phyloP scores from a whole-genome alignment of 2,113 vertebrate species.

The Athene cunicularia region DNA sequence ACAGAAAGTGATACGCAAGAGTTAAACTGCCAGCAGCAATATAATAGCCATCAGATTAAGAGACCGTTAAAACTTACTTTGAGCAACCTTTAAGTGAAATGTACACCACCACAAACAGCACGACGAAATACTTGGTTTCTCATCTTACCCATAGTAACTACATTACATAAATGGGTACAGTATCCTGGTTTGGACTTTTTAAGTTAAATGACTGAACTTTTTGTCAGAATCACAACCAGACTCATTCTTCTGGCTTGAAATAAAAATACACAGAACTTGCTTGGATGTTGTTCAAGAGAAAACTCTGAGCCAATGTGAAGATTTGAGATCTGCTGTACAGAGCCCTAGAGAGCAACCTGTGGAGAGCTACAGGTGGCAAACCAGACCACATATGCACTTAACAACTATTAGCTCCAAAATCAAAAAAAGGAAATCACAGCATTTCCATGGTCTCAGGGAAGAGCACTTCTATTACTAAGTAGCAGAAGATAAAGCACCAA shows the following conservation, averaged over 20 bases:
- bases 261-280: not conserved
- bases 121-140: not conserved
- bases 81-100: not conserved
- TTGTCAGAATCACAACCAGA: not conserved
- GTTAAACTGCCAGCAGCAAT: not conserved
- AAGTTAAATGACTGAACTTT: not conserved
- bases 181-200: not conserved
- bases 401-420: not conserved
- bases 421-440: not conserved
- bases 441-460: not conserved
- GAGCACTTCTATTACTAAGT: not conserved
- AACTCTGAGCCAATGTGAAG: not conserved
- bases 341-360: not conserved
- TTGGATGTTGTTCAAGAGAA: not conserved
- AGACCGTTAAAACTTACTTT: not conserved
- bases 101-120: not conserved
- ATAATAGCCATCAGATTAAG: not conserved
- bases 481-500: not conserved
- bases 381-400: not conserved
- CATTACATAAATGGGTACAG: not conserved
- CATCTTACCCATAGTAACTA: not conserved
- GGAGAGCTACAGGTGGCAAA: not conserved
- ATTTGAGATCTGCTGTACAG: not conserved
- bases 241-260: not conserved
- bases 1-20: accelerated